Base-by-base conservation (phyloP, 2,888 invertebrate genomes). In the Scaptomyza flava region DNA sequence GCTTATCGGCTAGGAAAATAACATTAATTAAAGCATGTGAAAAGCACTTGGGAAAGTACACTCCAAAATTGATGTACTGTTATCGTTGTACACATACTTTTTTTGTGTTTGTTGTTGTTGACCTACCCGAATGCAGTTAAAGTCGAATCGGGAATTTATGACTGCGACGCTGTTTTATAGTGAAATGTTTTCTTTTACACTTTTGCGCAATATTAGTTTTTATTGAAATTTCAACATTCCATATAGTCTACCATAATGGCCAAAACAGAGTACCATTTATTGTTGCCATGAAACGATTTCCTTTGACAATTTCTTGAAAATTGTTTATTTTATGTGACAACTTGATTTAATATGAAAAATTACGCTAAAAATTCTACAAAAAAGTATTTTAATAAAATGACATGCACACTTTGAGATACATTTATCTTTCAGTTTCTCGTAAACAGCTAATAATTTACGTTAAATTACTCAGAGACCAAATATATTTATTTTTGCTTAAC, bases 1-100 rank as follows among this genome's bases (percentile, higher is more conserved):
- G 43, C 42, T 72, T 63, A 75, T 72, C 70, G 36, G 38, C 30
- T 41, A 43, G 23, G 34, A 62, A 53, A 53, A 36, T 23, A 62
- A 53, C 48, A 56, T 57, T 45, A 69, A 69, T 57, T 48, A 50
- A 23, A 41, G 23, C 33, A 51, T 62, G 34, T 54, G 50, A 14
- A 56, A 30, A 50, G 36, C 41, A 52, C 59, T 70, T 56, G 51
- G 51, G 38, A 43, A 43, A 48, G 33, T 8, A 6, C 30, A 41
- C 12, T 38, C 56, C 8, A 51, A 36, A 6, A 54, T 23, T 59
- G 45, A 30, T 54, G 56, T 60, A 53, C 20, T 20, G 9, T 17
- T 20, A 33, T 20, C n/a, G 23, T 4, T 23, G 23, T 42, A 8
- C 33, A 4, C 17, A 12, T 36, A 12, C 31, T 12, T 14, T 27